Evolutionary conservation across 2,797 vertebrate genomes (phyloP), one percentile per base, ranked within the genome.

Genomic region (Luscinia megarhynchos): DNA sequence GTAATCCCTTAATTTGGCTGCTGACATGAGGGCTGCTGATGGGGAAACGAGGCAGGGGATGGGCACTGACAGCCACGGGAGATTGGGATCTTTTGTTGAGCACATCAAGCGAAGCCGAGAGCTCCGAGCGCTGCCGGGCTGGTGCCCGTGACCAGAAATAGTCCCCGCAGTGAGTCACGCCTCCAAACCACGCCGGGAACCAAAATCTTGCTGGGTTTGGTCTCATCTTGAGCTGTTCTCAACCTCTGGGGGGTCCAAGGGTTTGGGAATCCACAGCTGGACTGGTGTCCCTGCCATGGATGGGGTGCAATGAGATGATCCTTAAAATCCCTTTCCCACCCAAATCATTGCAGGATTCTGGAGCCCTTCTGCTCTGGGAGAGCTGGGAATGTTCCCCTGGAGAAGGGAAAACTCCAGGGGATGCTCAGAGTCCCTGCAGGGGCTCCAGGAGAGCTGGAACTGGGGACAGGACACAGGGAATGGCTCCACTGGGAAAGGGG

Each of bases 1-100:
- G 94, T 94, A 96, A 96, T 92, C 63, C 95, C 84, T 96, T 96
- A 92, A 95, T 95, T 95, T 90, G 81, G 73, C 68, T 95, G 95
- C 94, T 95, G 95, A 93, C 95, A 96, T 62, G 76, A 93, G 50
- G 74, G 87, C 89, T 90, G 83, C 63, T 24, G 90, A 50, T 87
- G 94, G 72, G 85, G 94, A 93, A 91, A 75, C n/a, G 40, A 17
- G 83, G 63, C 10, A 51, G 34, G 84, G 84, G 43, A 15, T 1
- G 16, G 14, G 73, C 64, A 15, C 48, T 62, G 84, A 41, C 84
- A 78, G 84, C 84, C 73, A 55, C 73, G 64, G 74, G 34, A 86
- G 73, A 69, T 69, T 69, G 84, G 57, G 57, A 78, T 86, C 84
- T 77, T 86, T 69, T 77, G 84, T 86, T 55, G 84, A 2, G 1